Percentiles rank a stretch among this genome's conserved stretches.
Evolutionary conservation across 2,113 vertebrate species (phyloP).

Genomic region (Mystacornis crossleyi): DNA sequence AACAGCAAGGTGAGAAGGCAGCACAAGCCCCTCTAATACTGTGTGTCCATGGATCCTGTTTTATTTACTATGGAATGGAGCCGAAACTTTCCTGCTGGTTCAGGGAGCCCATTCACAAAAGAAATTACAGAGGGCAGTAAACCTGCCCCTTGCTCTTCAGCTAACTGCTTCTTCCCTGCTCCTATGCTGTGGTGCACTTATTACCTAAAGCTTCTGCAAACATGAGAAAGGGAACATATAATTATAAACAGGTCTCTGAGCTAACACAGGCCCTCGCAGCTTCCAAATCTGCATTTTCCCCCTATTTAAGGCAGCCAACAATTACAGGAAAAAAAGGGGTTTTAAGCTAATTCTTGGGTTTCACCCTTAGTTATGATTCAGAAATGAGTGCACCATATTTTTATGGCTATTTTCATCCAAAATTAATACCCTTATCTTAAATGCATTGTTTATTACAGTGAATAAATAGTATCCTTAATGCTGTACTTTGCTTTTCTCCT

Average conservation of each 20-base stretch:
- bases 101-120: neutral
- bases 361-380: neutral
- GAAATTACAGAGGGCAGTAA: conserved; percentile 5
- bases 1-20: neutral
- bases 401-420: neutral
- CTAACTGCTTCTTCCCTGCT: neutral
- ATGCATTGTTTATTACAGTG: neutral
- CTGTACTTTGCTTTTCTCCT: neutral
- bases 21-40: neutral
- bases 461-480: neutral
- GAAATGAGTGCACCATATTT: neutral
- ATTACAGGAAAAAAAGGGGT: neutral
- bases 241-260: neutral
- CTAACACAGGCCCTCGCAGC: neutral
- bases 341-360: neutral
- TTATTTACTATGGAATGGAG: neutral
- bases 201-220: neutral
- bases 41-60: neutral
- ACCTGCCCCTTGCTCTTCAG: conserved; percentile 5
- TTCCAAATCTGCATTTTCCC: neutral
- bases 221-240: neutral
- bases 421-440: neutral
- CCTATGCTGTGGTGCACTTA: neutral
- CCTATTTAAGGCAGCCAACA: neutral
- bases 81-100: neutral